These are phyloP conservation scores for Tetramorium bicarinatum DNA, from an alignment of 2,888 invertebrate genomes.

Conservation along the genomic window DNA sequence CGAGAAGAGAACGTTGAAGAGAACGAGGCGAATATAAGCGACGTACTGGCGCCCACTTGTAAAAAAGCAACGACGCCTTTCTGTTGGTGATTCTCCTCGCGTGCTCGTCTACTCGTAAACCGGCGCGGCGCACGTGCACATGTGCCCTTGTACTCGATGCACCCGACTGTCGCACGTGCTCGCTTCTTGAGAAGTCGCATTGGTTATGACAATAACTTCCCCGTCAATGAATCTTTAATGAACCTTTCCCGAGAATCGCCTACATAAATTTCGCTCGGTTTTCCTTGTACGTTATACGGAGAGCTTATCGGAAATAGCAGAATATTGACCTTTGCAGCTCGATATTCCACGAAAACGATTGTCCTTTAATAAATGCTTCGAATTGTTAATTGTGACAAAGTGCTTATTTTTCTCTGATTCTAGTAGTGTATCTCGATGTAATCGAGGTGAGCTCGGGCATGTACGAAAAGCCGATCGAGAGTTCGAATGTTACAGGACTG, in stretches of 20 bases:
- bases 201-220: constrained; percentile 18
- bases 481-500: not conserved
- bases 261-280: not conserved
- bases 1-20: constrained; percentile 1
- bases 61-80: constrained; percentile 27
- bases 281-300: not conserved
- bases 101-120: constrained; percentile 39
- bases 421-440: not conserved
- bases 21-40: constrained; percentile 19
- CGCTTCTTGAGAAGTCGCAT: not conserved
- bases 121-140: constrained; percentile 1
- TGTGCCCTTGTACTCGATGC: constrained; percentile 13
- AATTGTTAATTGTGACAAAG: not conserved
- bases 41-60: constrained; percentile 11
- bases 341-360: constrained; percentile 16
- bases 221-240: constrained; percentile 37
- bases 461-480: not conserved
- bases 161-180: constrained; percentile 38
- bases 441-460: not conserved
- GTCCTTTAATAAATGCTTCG: not conserved
- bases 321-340: not conserved
- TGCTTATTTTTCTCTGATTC: not conserved
- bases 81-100: constrained; percentile 24
- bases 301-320: not conserved
- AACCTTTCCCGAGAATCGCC: not conserved